These are phyloP conservation scores for Umimayanthus chanpuru DNA, from an alignment of 92 coral and sea anemone genomes.

Conservation along the genomic window DNA sequence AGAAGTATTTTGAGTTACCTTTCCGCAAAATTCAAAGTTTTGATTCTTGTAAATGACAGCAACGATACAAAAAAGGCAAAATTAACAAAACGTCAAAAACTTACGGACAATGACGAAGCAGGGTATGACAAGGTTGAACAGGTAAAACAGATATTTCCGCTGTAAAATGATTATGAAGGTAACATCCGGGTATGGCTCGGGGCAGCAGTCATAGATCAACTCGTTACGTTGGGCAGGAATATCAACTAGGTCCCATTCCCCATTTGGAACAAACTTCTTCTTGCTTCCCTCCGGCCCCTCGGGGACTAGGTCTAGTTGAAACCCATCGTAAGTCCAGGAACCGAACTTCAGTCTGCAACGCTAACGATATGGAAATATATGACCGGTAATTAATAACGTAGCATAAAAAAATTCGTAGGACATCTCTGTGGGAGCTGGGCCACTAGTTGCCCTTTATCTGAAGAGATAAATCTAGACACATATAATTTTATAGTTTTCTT, in stretches of 20 bases:
- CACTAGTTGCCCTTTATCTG: too few species aligned
- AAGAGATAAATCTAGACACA: too few species aligned
- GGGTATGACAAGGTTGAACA: conserved; percentile 94
- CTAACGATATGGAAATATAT: conserved; percentile 40
- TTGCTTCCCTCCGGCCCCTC: conserved; percentile 70
- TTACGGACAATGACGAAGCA: conserved; percentile 94
- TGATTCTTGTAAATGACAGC: background rate
- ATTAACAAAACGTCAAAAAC: background rate
- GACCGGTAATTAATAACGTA: background rate
- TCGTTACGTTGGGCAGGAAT: conserved; percentile 78
- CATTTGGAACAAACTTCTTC: conserved; percentile 75
- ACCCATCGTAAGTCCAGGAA: conserved; percentile 97
- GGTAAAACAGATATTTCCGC: conserved; percentile 76
- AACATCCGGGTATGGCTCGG: conserved; percentile 89
- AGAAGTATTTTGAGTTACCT: too few species aligned
- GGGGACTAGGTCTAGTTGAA: conserved; percentile 71
- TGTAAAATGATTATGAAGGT: conserved; percentile 83
- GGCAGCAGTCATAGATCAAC: conserved; percentile 78
- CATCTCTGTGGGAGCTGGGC: too few species aligned
- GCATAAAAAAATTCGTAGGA: too few species aligned
- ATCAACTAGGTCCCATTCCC: conserved; percentile 92
- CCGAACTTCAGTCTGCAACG: conserved; percentile 86
- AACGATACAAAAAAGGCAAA: background rate
- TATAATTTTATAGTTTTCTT: too few species aligned
- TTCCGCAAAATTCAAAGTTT: too few species aligned